Conservation (phyloP, 2,113 vertebrate species). For the Gambusia affinis region DNA sequence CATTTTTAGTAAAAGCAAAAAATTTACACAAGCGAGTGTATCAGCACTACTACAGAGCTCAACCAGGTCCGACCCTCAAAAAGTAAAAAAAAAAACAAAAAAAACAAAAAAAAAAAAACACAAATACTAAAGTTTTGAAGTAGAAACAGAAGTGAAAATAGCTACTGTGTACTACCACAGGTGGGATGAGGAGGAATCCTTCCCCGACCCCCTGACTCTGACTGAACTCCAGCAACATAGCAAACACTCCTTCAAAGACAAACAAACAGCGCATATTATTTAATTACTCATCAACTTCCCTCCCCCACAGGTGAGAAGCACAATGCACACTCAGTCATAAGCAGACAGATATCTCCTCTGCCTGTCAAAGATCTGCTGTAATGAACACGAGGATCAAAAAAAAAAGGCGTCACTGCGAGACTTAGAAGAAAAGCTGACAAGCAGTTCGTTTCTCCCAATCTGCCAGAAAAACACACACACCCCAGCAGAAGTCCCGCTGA, state of each 20-base stretch:
- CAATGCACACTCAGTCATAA: constrained; percentile 1
- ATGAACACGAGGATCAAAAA: constrained; percentile 21
- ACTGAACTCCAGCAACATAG: neutral
- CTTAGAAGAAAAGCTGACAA: constrained; percentile 36
- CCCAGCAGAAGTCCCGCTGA: neutral
- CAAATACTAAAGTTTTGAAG: neutral
- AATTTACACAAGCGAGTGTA: neutral
- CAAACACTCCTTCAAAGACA: neutral
- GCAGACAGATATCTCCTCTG: constrained; percentile 11
- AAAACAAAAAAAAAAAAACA: too few species aligned
- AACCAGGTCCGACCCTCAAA: neutral
- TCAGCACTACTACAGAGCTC: neutral
- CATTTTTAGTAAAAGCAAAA: too few species aligned
- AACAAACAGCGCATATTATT: constrained; percentile 1
- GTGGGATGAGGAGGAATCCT: neutral
- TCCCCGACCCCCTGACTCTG: too few species aligned
- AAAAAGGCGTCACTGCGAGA: constrained; percentile 23
- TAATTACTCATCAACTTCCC: constrained; percentile 4
- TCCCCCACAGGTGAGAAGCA: neutral
- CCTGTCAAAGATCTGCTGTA: constrained; percentile 16
- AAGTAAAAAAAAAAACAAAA: too few species aligned
- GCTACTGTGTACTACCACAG: neutral
- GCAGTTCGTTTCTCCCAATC: constrained; percentile 39
- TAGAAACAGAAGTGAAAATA: neutral
- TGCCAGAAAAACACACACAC: constrained; percentile 3